Evolutionary conservation across 2,888 invertebrate genomes (phyloP), one percentile per base, ranked within the genome.

Genomic region (Cephus spinipes): DNA sequence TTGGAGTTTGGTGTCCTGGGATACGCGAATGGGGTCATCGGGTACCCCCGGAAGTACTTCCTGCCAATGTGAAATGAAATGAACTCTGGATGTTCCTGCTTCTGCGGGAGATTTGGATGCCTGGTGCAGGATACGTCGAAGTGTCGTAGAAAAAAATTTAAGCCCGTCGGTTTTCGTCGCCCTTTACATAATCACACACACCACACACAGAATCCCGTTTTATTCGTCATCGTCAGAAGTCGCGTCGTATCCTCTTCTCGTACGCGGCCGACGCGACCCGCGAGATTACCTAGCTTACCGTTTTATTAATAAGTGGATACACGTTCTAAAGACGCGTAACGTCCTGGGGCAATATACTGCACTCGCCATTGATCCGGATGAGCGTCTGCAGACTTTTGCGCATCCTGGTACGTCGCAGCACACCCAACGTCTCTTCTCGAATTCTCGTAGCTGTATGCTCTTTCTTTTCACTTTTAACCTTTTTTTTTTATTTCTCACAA

Each of bases 141-240:
- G 55, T 23, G 55, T 55, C 55, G 23, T 23, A 55, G 55, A 55
- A 55, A 36, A 36, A 55, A 23, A 55, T 23, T 55, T 55, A 1
- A 78, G 79, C 81, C 85, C 79, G 78, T 78, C 82, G 84, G 85
- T 83, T 87, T 87, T 87, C 86, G 85, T 85, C 86, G 81, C 80
- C 82, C 32, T 11, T 75, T 35, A 36, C 55, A 12, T 23, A 23
- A 55, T 73, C 75, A 32, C 11, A 71, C 77, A 73, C 77, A 78
- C 74, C 80, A 74, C 79, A 40, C 40, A 55, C 55, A 23, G 1
- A 55, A 55, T 71, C 71, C 23, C 31, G 71, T 71, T 33, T 55
- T 12, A 33, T 71, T 71, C 71, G 31, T 71, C 12, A 32, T 71
- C 31, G 71, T 71, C 71, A 15, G 12, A 33, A 23, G 23, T 55